phyloP scores from a whole-genome alignment of 2,888 invertebrate genomes.

The Diarsia dahlii region DNA sequence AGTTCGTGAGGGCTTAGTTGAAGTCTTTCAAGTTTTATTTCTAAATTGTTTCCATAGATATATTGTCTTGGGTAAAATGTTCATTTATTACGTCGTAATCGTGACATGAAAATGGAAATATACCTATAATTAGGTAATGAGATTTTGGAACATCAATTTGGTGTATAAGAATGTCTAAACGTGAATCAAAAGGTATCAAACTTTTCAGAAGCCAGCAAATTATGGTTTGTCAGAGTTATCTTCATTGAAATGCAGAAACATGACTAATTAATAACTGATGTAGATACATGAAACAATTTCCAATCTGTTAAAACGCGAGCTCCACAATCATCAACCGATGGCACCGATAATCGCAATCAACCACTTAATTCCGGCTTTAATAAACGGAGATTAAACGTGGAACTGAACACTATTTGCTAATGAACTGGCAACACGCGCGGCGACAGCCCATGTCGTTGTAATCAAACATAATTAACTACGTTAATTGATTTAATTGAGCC shows the following conservation, averaged over 20 bases:
- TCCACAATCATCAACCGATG: slow-evolving; percentile 22
- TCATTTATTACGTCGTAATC: slow-evolving; percentile 18
- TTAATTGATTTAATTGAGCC: slow-evolving; percentile 61
- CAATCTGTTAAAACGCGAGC: neutral
- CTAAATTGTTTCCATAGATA: slow-evolving; percentile 42
- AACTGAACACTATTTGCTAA: slow-evolving; percentile 60
- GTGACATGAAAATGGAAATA: neutral
- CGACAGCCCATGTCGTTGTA: slow-evolving; percentile 36
- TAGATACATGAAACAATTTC: neutral
- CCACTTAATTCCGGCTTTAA: slow-evolving; percentile 50
- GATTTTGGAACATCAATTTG: neutral
- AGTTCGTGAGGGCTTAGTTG: slow-evolving; percentile 49
- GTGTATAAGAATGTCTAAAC: neutral
- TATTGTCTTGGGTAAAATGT: slow-evolving; percentile 1
- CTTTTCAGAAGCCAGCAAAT: neutral
- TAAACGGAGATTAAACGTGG: slow-evolving; percentile 64
- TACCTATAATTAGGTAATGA: neutral
- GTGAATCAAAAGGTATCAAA: neutral
- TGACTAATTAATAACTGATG: neutral
- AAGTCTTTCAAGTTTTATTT: slow-evolving; percentile 47
- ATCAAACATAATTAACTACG: slow-evolving; percentile 59
- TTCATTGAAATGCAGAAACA: neutral
- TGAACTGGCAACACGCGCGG: slow-evolving; percentile 51
- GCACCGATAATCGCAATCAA: slow-evolving; percentile 46
- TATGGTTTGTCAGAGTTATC: neutral